Evolutionary conservation across 1,140 invertebrate species (phyloP).

Genomic region (Chelonus insularis): DNA sequence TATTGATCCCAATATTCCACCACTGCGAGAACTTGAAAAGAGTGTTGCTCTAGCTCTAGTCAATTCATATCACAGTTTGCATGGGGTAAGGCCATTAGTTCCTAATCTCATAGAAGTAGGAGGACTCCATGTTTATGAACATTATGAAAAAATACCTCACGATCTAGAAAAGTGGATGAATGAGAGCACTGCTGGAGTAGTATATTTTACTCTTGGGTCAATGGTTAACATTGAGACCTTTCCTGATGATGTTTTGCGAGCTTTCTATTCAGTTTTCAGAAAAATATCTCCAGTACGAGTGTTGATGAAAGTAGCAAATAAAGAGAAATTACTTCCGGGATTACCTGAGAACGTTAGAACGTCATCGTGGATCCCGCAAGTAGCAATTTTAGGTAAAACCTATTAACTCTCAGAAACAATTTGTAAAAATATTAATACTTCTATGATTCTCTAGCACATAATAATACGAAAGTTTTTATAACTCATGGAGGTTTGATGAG

Average conservation of each 20-base stretch:
- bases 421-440: no score
- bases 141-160: conserved; percentile 46
- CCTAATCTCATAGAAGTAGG: conserved; percentile 64
- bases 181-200: conserved; percentile 67
- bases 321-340: conserved; percentile 45
- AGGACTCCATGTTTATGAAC: conserved; percentile 60
- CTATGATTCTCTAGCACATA: conserved; percentile 62
- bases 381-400: conserved; percentile 50
- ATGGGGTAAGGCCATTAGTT: conserved; percentile 54
- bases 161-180: conserved; percentile 70
- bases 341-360: conserved; percentile 66
- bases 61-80: conserved; percentile 58
- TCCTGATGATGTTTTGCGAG: conserved; percentile 35
- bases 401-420: no score
- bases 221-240: conserved; percentile 68
- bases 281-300: conserved; percentile 43
- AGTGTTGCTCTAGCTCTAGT: conserved; percentile 10
- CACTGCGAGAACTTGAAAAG: not conserved
- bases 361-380: conserved; percentile 68
- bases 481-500: conserved; percentile 73
- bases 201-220: conserved; percentile 75
- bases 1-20: conserved; percentile 11
- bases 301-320: conserved; percentile 43
- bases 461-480: conserved; percentile 68
- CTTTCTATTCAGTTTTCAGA: conserved; percentile 40